Evolutionary conservation across 2,888 invertebrate genomes (phyloP), one percentile per base, ranked within the genome.

Genomic region (Nasonia oneida): DNA sequence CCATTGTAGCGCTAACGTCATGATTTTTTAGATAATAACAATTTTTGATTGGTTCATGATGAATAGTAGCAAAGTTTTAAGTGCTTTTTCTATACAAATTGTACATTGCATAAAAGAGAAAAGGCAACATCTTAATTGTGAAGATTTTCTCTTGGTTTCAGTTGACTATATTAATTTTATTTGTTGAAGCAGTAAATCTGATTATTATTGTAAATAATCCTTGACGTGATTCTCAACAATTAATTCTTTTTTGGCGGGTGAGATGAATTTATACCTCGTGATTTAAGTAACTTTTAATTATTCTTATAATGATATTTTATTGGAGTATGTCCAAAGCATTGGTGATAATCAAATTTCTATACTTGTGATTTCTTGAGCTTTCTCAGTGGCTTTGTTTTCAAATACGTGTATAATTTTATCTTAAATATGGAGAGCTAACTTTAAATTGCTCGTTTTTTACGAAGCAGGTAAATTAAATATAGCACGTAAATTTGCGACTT

Each of bases 41-140:
- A 74, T 81, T 87, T 86, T 83, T 85, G 57, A 84, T 74, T 82
- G 78, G 78, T 81, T 78, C 39, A 73, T 29, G 37, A 53, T 73
- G 67, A 61, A 39, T 73, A 23, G 80, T 47, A 76, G 71, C 29
- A 71, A 73, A 71, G n/a, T 42, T 81, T 73, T 23, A 83, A 67
- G 23, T 39, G 71, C 80, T 76, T 87, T 85, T 86, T 87, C 76
- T 81, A 80, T 73, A 83, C 37, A 23, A 86, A 87, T 87, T 87
- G 80, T 86, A 87, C 84, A 87, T 86, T 87, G 84, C 86, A 83
- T 86, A 84, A 86, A 80, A 87, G 71, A 74, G 75, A 83, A 86
- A 83, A 73, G 29, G 39, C 57, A 81, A 73, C 77, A 83, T 78
- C 61, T 12, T 57, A 74, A 61, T 73, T 83, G 37, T 74, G 3